These are phyloP conservation scores for Notarius lentiginosus DNA, from an alignment of 2,113 vertebrate species.

Conservation along the genomic window DNA sequence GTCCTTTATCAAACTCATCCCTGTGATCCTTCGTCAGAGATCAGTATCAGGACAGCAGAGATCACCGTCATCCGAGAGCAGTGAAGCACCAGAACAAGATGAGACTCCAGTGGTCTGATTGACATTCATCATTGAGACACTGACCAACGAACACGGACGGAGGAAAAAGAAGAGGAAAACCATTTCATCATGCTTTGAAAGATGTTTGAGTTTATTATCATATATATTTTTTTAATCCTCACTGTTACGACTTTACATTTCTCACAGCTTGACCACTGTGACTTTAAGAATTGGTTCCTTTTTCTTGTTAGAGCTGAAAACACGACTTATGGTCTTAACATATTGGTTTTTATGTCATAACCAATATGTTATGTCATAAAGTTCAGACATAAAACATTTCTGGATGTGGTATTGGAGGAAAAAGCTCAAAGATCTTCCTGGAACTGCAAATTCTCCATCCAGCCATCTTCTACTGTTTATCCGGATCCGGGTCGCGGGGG, in stretches of 20 bases:
- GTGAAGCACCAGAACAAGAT: neutral
- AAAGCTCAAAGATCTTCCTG: neutral
- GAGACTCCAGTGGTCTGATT: neutral
- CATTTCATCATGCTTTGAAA: slow-evolving; percentile 3
- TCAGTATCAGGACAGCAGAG: neutral
- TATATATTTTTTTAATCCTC: neutral
- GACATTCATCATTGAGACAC: neutral
- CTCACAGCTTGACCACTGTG: neutral
- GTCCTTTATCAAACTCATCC: slow-evolving; percentile 24
- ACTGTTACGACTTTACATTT: neutral
- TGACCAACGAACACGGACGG: neutral
- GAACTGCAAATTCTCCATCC: too few relatives aligned
- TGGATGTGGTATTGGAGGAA: neutral
- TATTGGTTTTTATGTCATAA: neutral
- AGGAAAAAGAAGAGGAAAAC: neutral
- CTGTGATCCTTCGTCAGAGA: slow-evolving; percentile 12
- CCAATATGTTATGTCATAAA: neutral
- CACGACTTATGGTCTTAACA: neutral
- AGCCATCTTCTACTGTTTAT: too few relatives aligned
- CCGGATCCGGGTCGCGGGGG: too few relatives aligned
- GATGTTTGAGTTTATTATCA: neutral
- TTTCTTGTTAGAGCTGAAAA: neutral
- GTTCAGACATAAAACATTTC: neutral
- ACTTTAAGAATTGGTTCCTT: neutral
- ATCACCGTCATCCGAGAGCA: neutral